Conservation (phyloP, 1,140 invertebrate genomes). For the Cydia pomonella region DNA sequence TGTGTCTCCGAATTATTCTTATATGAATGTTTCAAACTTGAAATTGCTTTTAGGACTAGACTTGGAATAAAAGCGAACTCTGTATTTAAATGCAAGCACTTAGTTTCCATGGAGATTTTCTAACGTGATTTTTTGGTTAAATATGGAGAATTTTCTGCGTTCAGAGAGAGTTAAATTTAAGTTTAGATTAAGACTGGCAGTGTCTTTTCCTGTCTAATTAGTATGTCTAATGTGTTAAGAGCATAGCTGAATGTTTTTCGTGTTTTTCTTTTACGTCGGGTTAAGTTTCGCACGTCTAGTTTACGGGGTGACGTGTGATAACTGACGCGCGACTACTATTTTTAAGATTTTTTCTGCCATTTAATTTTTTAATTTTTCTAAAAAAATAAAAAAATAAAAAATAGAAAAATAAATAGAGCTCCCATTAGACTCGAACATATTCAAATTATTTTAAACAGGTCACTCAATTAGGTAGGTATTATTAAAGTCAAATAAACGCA, state of each 20-base stretch:
- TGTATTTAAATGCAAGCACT: conserved; percentile 1
- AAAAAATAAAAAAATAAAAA: too few species aligned
- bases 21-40: not conserved
- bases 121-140: too few species aligned
- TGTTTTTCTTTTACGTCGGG: not conserved
- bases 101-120: not conserved
- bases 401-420: too few species aligned
- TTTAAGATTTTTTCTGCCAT: too few species aligned
- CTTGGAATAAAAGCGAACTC: not conserved
- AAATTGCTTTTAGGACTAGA: not conserved
- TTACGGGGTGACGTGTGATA: too few species aligned
- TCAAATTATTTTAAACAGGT: too few species aligned
- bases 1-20: not conserved
- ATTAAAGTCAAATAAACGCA: too few species aligned
- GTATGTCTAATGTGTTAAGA: not conserved
- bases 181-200: not conserved
- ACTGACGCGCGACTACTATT: too few species aligned
- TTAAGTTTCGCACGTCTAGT: not conserved
- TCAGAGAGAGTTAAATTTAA: not conserved
- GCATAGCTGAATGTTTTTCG: too few species aligned
- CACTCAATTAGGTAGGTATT: too few species aligned
- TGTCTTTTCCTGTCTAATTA: conserved; percentile 2
- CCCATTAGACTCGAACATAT: too few species aligned
- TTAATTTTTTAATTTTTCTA: too few species aligned
- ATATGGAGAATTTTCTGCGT: not conserved